Evolutionary conservation across 2,888 invertebrate species (phyloP).

Genomic region (Scrobipalpa costella): DNA sequence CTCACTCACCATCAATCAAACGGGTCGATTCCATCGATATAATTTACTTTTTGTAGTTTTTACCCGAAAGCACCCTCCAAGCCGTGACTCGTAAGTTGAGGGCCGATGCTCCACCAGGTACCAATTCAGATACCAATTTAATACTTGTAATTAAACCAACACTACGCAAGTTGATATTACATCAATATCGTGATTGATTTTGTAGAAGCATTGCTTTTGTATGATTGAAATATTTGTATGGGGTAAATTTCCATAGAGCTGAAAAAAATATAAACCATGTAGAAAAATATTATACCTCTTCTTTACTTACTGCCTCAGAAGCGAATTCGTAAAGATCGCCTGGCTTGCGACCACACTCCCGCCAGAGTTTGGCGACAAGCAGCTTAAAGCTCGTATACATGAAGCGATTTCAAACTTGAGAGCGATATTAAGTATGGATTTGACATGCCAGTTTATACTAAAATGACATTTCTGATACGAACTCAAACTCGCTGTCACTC

Average conservation of each 20-base stretch:
- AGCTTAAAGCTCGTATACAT: too few relatives aligned
- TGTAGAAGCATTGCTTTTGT: background rate
- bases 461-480: too few relatives aligned
- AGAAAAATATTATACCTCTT: too few relatives aligned
- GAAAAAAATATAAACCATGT: too few relatives aligned
- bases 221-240: background rate
- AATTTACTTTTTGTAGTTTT: conserved; percentile 81
- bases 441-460: too few relatives aligned
- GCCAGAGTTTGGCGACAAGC: too few relatives aligned
- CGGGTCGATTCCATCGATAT: conserved; percentile 79
- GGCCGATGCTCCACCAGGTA: conserved; percentile 61
- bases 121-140: conserved; percentile 36
- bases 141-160: conserved; percentile 22
- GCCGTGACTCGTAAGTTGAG: conserved; percentile 71
- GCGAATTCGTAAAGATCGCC: too few relatives aligned
- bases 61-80: conserved; percentile 75
- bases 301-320: too few relatives aligned
- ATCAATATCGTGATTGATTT: conserved; percentile 18
- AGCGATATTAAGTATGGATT: too few relatives aligned
- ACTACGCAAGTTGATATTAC: background rate
- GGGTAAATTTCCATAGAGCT: background rate
- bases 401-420: too few relatives aligned
- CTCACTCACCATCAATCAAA: conserved; percentile 81
- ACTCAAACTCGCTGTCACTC: too few relatives aligned
- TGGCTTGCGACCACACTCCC: too few relatives aligned